phyloP scores from a whole-genome alignment of 2,888 invertebrate species.

The Limnephilus auricula region DNA sequence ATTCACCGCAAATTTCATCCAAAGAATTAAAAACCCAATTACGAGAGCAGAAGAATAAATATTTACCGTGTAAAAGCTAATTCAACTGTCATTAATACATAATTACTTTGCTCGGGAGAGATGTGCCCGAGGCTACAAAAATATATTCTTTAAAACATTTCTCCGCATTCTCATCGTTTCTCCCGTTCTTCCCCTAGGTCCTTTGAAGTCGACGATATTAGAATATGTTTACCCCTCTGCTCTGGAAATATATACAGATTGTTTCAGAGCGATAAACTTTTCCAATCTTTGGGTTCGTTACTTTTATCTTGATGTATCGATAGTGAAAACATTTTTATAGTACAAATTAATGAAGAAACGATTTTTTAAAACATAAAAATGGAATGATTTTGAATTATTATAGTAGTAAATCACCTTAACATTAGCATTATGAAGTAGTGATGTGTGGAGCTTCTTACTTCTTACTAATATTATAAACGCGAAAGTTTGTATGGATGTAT shows the following conservation, averaged over 20 bases:
- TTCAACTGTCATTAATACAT: slow-evolving; percentile 42
- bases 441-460: no score
- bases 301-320: not conserved
- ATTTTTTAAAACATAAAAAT: no score
- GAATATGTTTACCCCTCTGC: not conserved
- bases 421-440: no score
- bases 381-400: no score
- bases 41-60: slow-evolving; percentile 20
- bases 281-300: not conserved
- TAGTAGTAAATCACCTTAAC: no score
- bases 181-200: not conserved
- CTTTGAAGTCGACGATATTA: slow-evolving; percentile 18
- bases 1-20: not conserved
- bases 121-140: slow-evolving; percentile 19
- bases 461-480: no score
- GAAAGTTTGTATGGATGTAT: no score
- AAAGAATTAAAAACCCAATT: not conserved
- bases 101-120: slow-evolving; percentile 32
- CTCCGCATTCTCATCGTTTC: not conserved
- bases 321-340: not conserved
- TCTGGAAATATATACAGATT: not conserved
- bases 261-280: not conserved
- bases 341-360: no score
- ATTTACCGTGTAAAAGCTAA: slow-evolving; percentile 35
- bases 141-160: slow-evolving; percentile 25